Conservation (phyloP, 2,797 vertebrate species). For the Eulemur mongoz region DNA sequence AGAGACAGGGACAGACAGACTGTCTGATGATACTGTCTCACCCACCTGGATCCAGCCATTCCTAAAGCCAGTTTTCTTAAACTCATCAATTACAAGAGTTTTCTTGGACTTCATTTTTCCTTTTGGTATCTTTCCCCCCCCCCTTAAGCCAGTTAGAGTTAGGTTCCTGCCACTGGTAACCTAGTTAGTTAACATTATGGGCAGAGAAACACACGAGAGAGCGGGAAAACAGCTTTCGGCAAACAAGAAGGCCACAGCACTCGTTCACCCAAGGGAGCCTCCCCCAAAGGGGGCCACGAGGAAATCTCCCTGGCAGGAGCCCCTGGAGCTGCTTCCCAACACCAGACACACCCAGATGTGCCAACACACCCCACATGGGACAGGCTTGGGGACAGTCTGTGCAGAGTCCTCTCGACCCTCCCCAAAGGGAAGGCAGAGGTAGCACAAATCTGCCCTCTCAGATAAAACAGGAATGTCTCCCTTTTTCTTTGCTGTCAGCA, state of each 20-base stretch:
- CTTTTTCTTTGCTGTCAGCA: background rate
- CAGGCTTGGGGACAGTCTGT: background rate
- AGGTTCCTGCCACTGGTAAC: background rate
- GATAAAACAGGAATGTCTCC: background rate
- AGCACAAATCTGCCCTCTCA: background rate
- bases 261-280: background rate
- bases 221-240: background rate
- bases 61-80: background rate
- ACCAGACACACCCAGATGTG: background rate
- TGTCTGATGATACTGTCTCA: background rate
- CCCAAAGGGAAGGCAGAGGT: background rate
- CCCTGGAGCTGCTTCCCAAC: background rate
- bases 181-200: background rate
- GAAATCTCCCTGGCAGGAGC: background rate
- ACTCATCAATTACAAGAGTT: background rate
- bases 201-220: background rate
- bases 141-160: background rate
- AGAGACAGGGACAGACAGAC: background rate
- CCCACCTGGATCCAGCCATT: background rate
- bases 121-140: background rate
- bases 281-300: no score
- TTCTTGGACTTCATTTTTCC: background rate
- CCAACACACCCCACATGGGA: background rate
- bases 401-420: background rate
- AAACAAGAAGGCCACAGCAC: background rate